phyloP scores from a whole-genome alignment of 2,113 vertebrate species.

The Trematomus loennbergii region DNA sequence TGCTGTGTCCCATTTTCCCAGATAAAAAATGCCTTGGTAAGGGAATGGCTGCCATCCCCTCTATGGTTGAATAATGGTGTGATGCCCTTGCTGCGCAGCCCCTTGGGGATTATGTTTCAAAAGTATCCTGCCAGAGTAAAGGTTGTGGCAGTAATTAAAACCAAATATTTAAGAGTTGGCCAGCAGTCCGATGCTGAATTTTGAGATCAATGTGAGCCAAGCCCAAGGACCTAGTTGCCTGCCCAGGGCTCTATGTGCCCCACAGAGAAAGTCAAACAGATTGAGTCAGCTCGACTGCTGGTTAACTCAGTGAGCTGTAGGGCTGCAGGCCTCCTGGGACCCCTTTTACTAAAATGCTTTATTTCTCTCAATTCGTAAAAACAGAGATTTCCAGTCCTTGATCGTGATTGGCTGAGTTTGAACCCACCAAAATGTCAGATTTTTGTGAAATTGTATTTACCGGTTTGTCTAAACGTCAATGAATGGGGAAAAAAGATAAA shows the following conservation, averaged over 20 bases:
- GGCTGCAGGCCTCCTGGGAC: slow-evolving; percentile 61
- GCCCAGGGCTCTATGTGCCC: slow-evolving; percentile 69
- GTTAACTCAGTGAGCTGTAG: slow-evolving; percentile 67
- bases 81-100: slow-evolving; percentile 67
- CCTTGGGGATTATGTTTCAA: slow-evolving; percentile 81
- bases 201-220: slow-evolving; percentile 80
- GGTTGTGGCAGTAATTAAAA: slow-evolving; percentile 87
- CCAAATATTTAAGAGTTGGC: slow-evolving; percentile 85
- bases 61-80: slow-evolving; percentile 72
- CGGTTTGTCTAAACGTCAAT: no score
- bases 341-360: slow-evolving; percentile 60
- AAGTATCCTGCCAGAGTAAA: slow-evolving; percentile 83
- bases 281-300: slow-evolving; percentile 71
- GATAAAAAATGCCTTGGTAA: slow-evolving; percentile 70
- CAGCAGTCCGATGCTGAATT: slow-evolving; percentile 72
- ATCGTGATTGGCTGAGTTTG: no score
- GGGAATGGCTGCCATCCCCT: slow-evolving; percentile 68
- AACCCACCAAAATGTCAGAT: no score
- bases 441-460: no score
- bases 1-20: slow-evolving; percentile 69
- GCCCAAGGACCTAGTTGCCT: slow-evolving; percentile 70
- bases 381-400: no score
- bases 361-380: slow-evolving; percentile 55
- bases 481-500: no score
- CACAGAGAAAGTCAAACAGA: slow-evolving; percentile 80